Conservation (phyloP, 2,888 invertebrate species). For the Teleogryllus oceanicus region DNA sequence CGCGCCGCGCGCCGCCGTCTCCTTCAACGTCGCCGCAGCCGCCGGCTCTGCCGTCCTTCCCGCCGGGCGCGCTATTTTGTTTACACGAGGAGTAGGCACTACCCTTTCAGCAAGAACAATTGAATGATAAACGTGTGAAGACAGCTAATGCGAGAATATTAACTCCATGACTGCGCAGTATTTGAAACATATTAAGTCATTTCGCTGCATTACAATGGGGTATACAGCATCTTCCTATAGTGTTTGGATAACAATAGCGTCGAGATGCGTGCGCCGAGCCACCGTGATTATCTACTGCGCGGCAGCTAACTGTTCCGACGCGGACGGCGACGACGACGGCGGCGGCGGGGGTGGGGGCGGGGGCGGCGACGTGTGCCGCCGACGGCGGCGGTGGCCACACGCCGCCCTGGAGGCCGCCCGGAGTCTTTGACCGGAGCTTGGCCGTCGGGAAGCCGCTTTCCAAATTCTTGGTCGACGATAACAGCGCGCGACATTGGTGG, state of each 20-base stretch:
- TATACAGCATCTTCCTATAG: slow-evolving; percentile 7
- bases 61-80: background rate
- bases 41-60: background rate
- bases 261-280: background rate
- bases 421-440: no score
- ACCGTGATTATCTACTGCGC: background rate
- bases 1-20: background rate
- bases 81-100: background rate
- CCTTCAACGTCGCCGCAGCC: background rate
- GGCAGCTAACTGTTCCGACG: background rate
- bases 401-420: no score
- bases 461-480: no score
- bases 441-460: no score
- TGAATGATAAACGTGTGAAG: slow-evolving; percentile 2
- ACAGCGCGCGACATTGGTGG: no score
- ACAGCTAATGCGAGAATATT: background rate
- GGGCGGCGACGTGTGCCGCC: no score
- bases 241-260: slow-evolving; percentile 1
- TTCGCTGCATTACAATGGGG: background rate
- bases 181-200: slow-evolving; percentile 4
- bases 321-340: background rate
- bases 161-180: slow-evolving; percentile 1
- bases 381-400: no score
- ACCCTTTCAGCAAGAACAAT: background rate
- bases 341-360: no score